These are phyloP conservation scores for Semnornis frantzii DNA, from an alignment of 2,113 vertebrate genomes.

Conservation along the genomic window DNA sequence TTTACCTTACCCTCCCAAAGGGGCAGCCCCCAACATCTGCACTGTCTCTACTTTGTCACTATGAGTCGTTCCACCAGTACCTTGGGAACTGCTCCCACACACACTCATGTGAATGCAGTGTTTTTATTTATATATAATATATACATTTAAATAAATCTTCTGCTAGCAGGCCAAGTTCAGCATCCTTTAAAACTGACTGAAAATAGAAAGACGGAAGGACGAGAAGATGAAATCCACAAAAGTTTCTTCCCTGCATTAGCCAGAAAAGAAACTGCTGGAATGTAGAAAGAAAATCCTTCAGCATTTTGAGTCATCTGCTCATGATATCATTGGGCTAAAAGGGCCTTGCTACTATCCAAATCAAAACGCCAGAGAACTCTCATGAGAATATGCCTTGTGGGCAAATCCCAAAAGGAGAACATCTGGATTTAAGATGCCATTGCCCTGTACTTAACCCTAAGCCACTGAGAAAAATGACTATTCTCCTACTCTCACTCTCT, in stretches of 20 bases:
- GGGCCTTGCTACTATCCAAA: constrained; percentile 68
- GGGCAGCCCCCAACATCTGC: not conserved
- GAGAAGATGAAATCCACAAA: constrained; percentile 56
- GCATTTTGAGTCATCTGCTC: constrained; percentile 53
- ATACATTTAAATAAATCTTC: constrained; percentile 54
- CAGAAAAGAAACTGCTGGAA: constrained; percentile 60
- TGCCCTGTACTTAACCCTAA: constrained; percentile 71
- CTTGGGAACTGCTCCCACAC: constrained; percentile 53
- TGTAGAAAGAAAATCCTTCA: constrained; percentile 60
- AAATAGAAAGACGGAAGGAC: constrained; percentile 64
- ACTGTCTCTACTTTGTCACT: not conserved
- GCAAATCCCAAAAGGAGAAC: constrained; percentile 79
- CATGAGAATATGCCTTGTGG: constrained; percentile 73
- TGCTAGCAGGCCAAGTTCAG: constrained; percentile 6
- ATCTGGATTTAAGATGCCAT: constrained; percentile 76
- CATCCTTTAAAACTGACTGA: constrained; percentile 55
- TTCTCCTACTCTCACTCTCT: constrained; percentile 55
- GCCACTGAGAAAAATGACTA: constrained; percentile 72
- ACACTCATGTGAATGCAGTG: not conserved
- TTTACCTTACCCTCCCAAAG: not conserved
- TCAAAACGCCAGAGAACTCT: constrained; percentile 64
- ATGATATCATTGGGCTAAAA: constrained; percentile 66
- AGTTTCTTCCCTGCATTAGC: constrained; percentile 47
- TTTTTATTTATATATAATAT: constrained; percentile 29
- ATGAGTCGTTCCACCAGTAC: constrained; percentile 16